Evolutionary conservation across 2,888 invertebrate species (phyloP).

Genomic region (Lasioglossum marginatum): DNA sequence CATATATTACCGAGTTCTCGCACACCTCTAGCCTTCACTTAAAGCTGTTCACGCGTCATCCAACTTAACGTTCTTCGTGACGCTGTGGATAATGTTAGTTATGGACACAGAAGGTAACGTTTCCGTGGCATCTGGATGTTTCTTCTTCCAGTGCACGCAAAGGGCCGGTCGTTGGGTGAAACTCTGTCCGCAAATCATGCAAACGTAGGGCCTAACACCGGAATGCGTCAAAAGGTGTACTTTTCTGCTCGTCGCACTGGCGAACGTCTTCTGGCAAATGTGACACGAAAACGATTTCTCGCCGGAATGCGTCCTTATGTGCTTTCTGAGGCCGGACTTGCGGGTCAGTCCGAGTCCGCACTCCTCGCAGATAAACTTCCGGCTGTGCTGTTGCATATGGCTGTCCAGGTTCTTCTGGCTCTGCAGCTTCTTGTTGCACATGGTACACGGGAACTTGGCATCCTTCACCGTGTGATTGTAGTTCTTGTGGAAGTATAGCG

Average conservation of each 20-base stretch:
- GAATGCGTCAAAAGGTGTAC: slow-evolving; percentile 75
- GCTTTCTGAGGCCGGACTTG: slow-evolving; percentile 65
- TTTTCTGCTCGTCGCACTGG: slow-evolving; percentile 69
- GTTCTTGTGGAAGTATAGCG: slow-evolving; percentile 56
- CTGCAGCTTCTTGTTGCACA: slow-evolving; percentile 71
- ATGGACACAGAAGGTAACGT: slow-evolving; percentile 57
- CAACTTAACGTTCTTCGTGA: slow-evolving; percentile 20
- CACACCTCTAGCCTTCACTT: neutral
- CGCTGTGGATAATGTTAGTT: slow-evolving; percentile 50
- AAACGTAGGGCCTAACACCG: slow-evolving; percentile 73
- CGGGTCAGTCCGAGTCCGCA: slow-evolving; percentile 68
- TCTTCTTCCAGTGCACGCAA: slow-evolving; percentile 67
- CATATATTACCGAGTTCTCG: neutral
- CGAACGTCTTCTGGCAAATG: slow-evolving; percentile 70
- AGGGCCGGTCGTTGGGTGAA: slow-evolving; percentile 74
- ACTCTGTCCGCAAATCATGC: slow-evolving; percentile 70
- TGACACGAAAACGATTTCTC: slow-evolving; percentile 61
- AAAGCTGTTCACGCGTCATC: neutral
- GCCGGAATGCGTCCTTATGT: slow-evolving; percentile 65
- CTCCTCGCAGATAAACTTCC: slow-evolving; percentile 63
- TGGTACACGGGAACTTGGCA: slow-evolving; percentile 37
- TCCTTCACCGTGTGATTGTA: slow-evolving; percentile 55
- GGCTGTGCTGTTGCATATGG: slow-evolving; percentile 67
- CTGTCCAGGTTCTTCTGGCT: slow-evolving; percentile 71
- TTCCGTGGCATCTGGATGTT: slow-evolving; percentile 56